Conservation (phyloP, 2,888 invertebrate species). For the Cheiracanthium punctorium region DNA sequence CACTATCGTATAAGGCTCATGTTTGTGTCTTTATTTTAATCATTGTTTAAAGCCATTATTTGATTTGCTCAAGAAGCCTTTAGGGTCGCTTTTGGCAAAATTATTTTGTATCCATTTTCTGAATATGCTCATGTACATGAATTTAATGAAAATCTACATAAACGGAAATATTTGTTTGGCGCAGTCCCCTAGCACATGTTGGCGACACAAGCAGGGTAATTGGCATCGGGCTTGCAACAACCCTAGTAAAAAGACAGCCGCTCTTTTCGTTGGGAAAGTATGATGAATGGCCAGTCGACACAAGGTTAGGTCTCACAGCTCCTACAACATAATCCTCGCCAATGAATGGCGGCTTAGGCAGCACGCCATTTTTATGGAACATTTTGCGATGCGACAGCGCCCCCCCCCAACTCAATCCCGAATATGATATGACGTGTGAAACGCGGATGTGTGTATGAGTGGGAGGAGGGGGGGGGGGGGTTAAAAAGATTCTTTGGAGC, state of each 20-base stretch:
- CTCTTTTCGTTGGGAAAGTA: slow-evolving; percentile 69
- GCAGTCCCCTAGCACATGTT: background rate
- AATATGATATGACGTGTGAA: slow-evolving; percentile 20
- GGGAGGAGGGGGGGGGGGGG: background rate
- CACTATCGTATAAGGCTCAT: too few relatives aligned
- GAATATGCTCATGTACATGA: too few relatives aligned
- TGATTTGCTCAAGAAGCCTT: too few relatives aligned
- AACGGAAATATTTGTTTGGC: too few relatives aligned
- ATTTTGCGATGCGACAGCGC: slow-evolving; percentile 14
- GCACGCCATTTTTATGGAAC: slow-evolving; percentile 63
- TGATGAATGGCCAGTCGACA: slow-evolving; percentile 66
- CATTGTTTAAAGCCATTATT: too few relatives aligned
- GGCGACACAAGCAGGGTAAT: too few relatives aligned
- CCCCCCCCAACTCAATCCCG: slow-evolving; percentile 8
- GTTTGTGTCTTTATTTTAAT: too few relatives aligned
- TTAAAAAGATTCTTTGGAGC: slow-evolving; percentile 6
- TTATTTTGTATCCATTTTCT: too few relatives aligned
- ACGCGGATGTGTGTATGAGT: too few relatives aligned
- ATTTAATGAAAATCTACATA: too few relatives aligned
- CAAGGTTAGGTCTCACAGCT: slow-evolving; percentile 64
- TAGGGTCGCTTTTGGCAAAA: too few relatives aligned
- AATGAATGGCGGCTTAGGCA: slow-evolving; percentile 68
- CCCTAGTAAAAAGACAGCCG: slow-evolving; percentile 66
- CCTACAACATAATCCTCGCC: slow-evolving; percentile 66
- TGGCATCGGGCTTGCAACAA: slow-evolving; percentile 46